Percentiles rank a stretch among this genome's conserved stretches.
Conservation (phyloP, 1,140 invertebrate species). For the Caerostris darwini region DNA sequence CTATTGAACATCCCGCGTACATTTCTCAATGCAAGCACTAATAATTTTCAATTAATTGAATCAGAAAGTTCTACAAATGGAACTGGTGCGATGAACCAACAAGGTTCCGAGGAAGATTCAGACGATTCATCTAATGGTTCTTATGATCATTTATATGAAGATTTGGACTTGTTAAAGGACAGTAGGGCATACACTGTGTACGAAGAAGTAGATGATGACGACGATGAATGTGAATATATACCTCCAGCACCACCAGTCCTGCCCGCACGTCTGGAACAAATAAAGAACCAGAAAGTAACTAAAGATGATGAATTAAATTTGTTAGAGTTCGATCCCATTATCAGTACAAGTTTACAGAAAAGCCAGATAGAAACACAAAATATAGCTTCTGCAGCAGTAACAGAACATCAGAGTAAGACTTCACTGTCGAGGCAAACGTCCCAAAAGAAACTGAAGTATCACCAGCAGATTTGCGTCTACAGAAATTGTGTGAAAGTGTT, state of each 20-base stretch:
- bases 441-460: not conserved
- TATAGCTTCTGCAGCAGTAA: not conserved
- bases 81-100: not conserved
- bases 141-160: conserved; percentile 59
- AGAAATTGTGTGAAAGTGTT: conserved; percentile 49
- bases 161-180: not conserved
- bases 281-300: not conserved
- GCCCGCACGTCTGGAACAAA: not conserved
- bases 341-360: not conserved
- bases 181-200: conserved; percentile 16
- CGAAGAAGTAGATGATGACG: conserved; percentile 28
- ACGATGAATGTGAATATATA: not conserved
- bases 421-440: not conserved
- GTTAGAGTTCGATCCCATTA: too few species aligned
- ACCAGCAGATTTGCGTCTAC: not conserved
- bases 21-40: conserved; percentile 35
- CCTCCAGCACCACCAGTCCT: not conserved
- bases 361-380: not conserved
- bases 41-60: not conserved
- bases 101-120: not conserved
- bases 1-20: conserved; percentile 25
- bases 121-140: not conserved
- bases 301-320: not conserved
- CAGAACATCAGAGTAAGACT: too few species aligned
- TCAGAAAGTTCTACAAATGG: not conserved